Percentiles rank a stretch among this genome's conserved stretches.
Conservation (phyloP, 2,797 vertebrate species). For the Tragelaphus oryx region DNA sequence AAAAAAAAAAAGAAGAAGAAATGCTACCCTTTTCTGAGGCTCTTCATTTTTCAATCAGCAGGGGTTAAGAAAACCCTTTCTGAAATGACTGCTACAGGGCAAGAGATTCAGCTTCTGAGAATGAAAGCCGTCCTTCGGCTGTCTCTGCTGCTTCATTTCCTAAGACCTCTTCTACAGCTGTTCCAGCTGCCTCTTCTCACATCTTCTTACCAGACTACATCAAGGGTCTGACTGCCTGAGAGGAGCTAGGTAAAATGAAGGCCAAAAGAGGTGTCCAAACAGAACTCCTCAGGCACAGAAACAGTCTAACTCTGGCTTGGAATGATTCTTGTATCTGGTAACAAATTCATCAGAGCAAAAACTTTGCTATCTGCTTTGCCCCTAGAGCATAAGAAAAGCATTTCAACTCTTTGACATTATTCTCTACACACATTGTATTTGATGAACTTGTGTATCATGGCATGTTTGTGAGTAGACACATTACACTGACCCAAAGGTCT, state of each 20-base stretch:
- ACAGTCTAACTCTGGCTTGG: background rate
- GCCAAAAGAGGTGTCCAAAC: background rate
- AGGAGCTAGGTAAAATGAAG: background rate
- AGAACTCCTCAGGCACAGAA: background rate
- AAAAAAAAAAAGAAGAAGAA: background rate
- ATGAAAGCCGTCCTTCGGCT: background rate
- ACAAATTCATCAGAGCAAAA: background rate
- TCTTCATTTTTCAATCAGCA: background rate
- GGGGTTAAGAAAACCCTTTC: slow-evolving; percentile 1
- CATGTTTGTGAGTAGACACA: background rate
- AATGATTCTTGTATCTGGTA: background rate
- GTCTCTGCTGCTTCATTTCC: background rate
- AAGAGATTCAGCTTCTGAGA: background rate
- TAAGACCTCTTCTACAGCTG: background rate
- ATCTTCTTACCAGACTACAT: background rate
- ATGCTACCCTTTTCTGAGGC: background rate
- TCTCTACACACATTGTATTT: background rate
- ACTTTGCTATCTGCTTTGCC: background rate
- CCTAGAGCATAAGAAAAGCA: background rate
- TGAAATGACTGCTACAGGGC: background rate
- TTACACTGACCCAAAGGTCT: background rate
- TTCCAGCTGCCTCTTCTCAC: background rate
- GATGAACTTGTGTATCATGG: background rate
- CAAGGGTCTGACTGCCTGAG: background rate
- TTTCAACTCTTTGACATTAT: background rate